A percentile compares a stretch with the other conserved stretches of the same genome.
Conservation (phyloP, 2,888 invertebrate species). For the Agrilus mali region DNA sequence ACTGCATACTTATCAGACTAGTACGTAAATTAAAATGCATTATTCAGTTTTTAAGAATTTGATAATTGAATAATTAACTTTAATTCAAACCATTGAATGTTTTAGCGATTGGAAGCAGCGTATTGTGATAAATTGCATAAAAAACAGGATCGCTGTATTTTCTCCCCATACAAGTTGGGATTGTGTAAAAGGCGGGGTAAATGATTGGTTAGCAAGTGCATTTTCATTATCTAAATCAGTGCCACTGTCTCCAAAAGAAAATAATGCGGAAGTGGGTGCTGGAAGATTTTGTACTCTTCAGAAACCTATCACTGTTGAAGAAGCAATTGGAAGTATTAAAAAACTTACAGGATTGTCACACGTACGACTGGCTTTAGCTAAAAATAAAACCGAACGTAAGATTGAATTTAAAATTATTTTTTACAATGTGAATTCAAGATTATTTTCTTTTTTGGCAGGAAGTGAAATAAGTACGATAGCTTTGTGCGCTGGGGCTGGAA, state of each 20-base stretch:
- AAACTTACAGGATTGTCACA: conserved; percentile 51
- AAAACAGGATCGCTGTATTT: conserved; percentile 76
- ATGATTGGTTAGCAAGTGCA: conserved; percentile 80
- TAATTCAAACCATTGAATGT: conserved; percentile 7
- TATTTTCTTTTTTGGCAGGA: conserved; percentile 27
- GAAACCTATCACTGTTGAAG: conserved; percentile 39
- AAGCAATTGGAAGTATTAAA: conserved; percentile 57
- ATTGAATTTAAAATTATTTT: not conserved
- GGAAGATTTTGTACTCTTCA: conserved; percentile 44
- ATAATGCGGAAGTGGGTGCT: conserved; percentile 37
- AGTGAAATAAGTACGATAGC: conserved; percentile 52
- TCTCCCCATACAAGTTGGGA: conserved; percentile 93
- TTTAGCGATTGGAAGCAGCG: conserved; percentile 65
- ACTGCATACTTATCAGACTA: not conserved
- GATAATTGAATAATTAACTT: not conserved
- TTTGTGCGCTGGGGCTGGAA: conserved; percentile 84
- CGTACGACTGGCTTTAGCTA: conserved; percentile 60
- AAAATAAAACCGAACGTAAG: conserved; percentile 29
- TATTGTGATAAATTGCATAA: conserved; percentile 65
- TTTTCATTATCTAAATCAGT: conserved; percentile 37
- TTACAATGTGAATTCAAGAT: not conserved
- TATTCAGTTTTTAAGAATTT: not conserved
- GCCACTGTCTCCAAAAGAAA: conserved; percentile 29
- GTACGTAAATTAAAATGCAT: not conserved
- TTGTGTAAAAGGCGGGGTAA: conserved; percentile 69